Evolutionary conservation across 2,797 vertebrate genomes (phyloP).

Genomic region (Agapornis canus): DNA sequence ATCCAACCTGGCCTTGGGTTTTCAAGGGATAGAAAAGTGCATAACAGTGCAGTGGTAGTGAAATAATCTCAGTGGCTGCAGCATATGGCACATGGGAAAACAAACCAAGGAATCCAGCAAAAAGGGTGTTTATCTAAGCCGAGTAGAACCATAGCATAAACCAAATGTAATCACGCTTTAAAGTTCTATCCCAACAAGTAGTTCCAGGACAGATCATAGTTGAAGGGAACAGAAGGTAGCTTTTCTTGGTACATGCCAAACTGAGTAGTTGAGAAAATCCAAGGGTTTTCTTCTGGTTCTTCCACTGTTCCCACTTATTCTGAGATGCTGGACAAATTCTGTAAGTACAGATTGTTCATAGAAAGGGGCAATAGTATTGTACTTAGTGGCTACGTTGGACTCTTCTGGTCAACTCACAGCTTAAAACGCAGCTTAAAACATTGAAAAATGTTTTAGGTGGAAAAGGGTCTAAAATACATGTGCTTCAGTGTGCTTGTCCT

Average conservation of each 20-base stretch:
- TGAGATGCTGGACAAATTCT: background rate
- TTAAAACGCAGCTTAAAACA: background rate
- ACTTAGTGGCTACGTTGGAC: background rate
- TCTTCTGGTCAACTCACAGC: background rate
- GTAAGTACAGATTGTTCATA: background rate
- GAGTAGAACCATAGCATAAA: background rate
- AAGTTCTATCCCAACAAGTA: background rate
- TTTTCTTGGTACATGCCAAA: background rate
- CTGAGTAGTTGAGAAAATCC: background rate
- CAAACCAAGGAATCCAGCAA: background rate
- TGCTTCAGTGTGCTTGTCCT: constrained; percentile 1
- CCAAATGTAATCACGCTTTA: background rate
- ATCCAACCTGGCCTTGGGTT: background rate
- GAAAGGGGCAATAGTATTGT: background rate
- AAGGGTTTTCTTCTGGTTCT: background rate
- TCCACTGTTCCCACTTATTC: background rate
- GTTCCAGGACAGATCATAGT: background rate
- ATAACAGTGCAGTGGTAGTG: background rate
- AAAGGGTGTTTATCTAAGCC: background rate
- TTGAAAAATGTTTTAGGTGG: background rate
- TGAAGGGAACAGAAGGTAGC: background rate
- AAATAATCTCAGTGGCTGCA: background rate
- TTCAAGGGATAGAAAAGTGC: background rate
- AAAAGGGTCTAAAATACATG: background rate
- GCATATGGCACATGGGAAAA: background rate